phyloP scores from a whole-genome alignment of 2,888 invertebrate genomes.

The Panopea generosa region DNA sequence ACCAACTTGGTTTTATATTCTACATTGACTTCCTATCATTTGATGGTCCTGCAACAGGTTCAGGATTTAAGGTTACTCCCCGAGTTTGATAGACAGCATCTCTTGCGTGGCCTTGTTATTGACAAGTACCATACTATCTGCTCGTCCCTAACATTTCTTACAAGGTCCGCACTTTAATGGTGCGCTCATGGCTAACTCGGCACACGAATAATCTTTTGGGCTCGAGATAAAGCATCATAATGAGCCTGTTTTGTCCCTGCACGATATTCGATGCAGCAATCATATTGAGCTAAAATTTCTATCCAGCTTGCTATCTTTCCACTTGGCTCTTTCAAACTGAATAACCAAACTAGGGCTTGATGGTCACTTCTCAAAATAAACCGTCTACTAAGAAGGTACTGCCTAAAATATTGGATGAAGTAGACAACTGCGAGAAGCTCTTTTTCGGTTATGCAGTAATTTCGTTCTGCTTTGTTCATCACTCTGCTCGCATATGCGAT shows the following conservation, averaged over 20 bases:
- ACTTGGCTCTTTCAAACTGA: too few relatives aligned
- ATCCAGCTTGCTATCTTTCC: too few relatives aligned
- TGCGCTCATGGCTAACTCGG: conserved; percentile 7
- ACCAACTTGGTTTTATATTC: not conserved
- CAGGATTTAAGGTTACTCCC: too few relatives aligned
- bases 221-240: conserved; percentile 51
- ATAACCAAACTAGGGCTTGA: conserved; percentile 43
- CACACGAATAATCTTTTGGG: conserved; percentile 9
- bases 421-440: conserved; percentile 35
- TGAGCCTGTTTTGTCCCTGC: conserved; percentile 53
- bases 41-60: too few relatives aligned
- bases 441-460: conserved; percentile 44
- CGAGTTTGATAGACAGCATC: too few relatives aligned
- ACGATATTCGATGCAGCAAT: too few relatives aligned
- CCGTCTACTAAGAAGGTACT: conserved; percentile 40
- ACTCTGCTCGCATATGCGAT: too few relatives aligned
- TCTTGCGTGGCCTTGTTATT: too few relatives aligned
- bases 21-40: not conserved
- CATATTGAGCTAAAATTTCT: too few relatives aligned
- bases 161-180: conserved; percentile 46
- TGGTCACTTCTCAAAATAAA: too few relatives aligned
- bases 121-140: too few relatives aligned
- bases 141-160: too few relatives aligned
- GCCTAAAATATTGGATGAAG: conserved; percentile 36
- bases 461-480: conserved; percentile 51